Conservation (phyloP, 2,797 vertebrate species). For the Psittacula echo region DNA sequence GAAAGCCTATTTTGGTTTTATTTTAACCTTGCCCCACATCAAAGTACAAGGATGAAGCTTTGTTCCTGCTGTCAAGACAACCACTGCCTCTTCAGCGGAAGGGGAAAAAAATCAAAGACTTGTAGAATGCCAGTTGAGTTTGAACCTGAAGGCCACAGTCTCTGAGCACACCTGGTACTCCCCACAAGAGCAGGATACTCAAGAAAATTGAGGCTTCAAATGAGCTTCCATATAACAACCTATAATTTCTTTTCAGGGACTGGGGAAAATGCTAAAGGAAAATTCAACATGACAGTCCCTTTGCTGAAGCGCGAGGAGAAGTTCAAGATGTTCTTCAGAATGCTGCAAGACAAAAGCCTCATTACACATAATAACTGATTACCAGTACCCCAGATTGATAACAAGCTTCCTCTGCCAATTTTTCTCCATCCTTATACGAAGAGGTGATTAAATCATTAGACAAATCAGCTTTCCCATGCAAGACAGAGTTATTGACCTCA, state of each 20-base stretch:
- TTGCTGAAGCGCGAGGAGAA: conserved; percentile 83
- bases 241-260: conserved; percentile 91
- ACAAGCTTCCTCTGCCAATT: conserved; percentile 78
- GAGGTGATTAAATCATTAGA: conserved; percentile 82
- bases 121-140: conserved; percentile 85
- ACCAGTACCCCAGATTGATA: conserved; percentile 82
- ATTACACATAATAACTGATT: conserved; percentile 95
- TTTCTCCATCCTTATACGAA: conserved; percentile 73
- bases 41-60: conserved; percentile 77
- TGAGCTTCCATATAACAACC: conserved; percentile 85
- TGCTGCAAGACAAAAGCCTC: conserved; percentile 94
- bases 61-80: conserved; percentile 86
- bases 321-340: conserved; percentile 94
- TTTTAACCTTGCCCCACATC: conserved; percentile 75
- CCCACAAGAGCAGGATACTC: conserved; percentile 78
- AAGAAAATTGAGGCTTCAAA: conserved; percentile 95
- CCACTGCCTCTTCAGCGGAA: conserved; percentile 79
- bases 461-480: conserved; percentile 76
- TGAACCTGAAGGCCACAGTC: conserved; percentile 83
- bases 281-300: conserved; percentile 78
- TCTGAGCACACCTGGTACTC: conserved; percentile 87
- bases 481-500: conserved; percentile 67
- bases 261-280: conserved; percentile 79
- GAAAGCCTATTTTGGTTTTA: conserved; percentile 72
- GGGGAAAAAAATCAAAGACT: conserved; percentile 90